Evolutionary conservation across 2,888 invertebrate species (phyloP).

Genomic region (Heliconius erato): DNA sequence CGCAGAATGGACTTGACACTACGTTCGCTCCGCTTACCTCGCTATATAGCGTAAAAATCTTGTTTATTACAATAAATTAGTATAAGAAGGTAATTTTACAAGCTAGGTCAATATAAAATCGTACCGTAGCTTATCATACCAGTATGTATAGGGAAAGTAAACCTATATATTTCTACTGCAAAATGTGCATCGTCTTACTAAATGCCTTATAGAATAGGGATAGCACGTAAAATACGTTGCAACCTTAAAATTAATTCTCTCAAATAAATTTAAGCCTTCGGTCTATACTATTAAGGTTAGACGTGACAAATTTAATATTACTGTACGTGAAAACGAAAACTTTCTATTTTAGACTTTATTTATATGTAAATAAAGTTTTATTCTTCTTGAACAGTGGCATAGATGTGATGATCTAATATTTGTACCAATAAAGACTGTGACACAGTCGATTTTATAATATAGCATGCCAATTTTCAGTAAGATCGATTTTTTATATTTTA

Average conservation of each 20-base stretch:
- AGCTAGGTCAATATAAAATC: slow-evolving; percentile 8
- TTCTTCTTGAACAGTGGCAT: neutral
- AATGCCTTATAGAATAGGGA: slow-evolving; percentile 35
- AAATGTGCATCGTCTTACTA: slow-evolving; percentile 35
- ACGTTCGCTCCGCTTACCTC: too few relatives aligned
- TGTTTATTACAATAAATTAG: too few relatives aligned
- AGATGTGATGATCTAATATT: slow-evolving; percentile 43
- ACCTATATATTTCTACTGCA: slow-evolving; percentile 46
- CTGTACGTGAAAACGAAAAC: slow-evolving; percentile 23
- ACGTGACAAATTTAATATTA: slow-evolving; percentile 41
- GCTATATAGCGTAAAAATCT: too few relatives aligned
- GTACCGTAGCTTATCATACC: slow-evolving; percentile 15
- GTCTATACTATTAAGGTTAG: slow-evolving; percentile 39
- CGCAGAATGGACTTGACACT: too few relatives aligned
- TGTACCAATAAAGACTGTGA: slow-evolving; percentile 4
- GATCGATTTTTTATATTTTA: neutral
- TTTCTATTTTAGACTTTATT: slow-evolving; percentile 40
- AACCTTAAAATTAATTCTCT: slow-evolving; percentile 34
- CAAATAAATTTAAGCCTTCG: slow-evolving; percentile 49
- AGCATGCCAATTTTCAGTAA: slow-evolving; percentile 12
- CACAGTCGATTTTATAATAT: neutral
- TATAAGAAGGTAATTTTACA: neutral
- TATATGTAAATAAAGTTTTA: slow-evolving; percentile 8
- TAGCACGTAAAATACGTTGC: slow-evolving; percentile 41
- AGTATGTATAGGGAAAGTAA: slow-evolving; percentile 49